phyloP scores from a whole-genome alignment of 2,797 vertebrate genomes.

The Squalus acanthias region DNA sequence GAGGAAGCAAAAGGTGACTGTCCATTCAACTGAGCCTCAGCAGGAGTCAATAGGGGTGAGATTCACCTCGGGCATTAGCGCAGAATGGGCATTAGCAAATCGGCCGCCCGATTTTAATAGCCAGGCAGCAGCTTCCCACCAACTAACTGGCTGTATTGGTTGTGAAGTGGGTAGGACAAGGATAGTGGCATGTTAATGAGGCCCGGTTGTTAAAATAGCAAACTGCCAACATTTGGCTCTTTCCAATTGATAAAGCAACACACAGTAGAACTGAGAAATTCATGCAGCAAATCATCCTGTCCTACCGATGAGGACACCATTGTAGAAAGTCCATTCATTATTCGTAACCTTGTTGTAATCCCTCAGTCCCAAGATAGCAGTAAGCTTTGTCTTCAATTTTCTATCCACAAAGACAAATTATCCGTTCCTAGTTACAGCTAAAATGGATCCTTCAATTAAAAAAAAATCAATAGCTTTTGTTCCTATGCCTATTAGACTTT shows the following conservation, averaged over 20 bases:
- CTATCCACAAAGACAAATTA: neutral
- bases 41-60: neutral
- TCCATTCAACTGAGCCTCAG: neutral
- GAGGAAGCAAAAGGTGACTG: neutral
- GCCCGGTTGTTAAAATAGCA: neutral
- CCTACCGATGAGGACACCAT: neutral
- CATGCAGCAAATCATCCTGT: neutral
- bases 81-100: neutral
- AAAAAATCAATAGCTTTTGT: neutral
- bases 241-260: neutral
- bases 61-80: neutral
- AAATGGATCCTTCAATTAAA: neutral
- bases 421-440: neutral
- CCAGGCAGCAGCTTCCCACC: neutral
- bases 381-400: neutral
- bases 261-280: neutral
- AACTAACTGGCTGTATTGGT: neutral
- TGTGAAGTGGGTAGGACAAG: too few species aligned
- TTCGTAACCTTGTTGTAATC: neutral
- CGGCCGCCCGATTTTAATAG: neutral
- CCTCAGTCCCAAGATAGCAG: neutral
- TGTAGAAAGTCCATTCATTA: neutral
- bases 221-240: neutral
- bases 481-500: neutral
- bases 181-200: neutral